phyloP scores from a whole-genome alignment of 2,888 invertebrate genomes.

The Cephonodes hylas region DNA sequence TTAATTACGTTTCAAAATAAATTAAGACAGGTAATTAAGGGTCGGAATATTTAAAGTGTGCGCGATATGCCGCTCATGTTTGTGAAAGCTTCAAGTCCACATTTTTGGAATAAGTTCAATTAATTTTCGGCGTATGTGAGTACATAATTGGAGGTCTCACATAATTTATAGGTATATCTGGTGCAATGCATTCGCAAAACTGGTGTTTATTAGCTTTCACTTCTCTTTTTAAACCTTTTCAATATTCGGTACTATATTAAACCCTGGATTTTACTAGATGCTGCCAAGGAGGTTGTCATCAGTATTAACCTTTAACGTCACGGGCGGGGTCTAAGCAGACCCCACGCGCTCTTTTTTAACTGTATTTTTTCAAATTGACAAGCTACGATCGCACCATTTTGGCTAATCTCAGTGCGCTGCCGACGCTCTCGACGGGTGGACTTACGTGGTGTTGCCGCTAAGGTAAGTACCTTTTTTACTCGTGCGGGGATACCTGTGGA shows the following conservation, averaged over 20 bases:
- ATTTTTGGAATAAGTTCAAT: conserved; percentile 10
- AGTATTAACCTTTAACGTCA: no score
- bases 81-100: conserved; percentile 12
- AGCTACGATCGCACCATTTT: no score
- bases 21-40: conserved; percentile 10
- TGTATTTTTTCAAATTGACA: no score
- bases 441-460: no score
- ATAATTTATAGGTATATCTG: neutral
- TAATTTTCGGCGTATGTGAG: neutral
- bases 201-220: neutral
- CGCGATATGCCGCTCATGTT: neutral
- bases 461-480: no score
- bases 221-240: neutral
- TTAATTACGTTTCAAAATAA: conserved; percentile 8
- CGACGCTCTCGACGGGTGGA: no score
- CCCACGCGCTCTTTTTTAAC: no score
- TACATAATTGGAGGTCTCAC: neutral
- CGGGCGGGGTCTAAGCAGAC: no score
- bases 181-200: neutral
- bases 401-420: no score
- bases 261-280: neutral
- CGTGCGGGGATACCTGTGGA: no score
- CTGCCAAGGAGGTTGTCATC: neutral
- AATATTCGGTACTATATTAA: no score
- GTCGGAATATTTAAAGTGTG: neutral